Conservation (phyloP, 2,797 vertebrate genomes). For the Peromyscus nudipes region DNA sequence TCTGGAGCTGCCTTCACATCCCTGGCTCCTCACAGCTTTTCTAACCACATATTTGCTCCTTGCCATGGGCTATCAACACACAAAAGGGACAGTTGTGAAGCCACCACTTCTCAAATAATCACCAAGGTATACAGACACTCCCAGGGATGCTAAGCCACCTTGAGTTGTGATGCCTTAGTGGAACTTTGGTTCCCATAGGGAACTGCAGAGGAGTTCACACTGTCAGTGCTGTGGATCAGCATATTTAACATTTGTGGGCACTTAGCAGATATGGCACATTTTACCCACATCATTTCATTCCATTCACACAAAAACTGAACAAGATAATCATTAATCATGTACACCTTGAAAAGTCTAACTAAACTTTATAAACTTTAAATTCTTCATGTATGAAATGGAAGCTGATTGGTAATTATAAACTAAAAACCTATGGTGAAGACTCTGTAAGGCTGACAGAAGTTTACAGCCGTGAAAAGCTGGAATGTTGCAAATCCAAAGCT, state of each 20-base stretch:
- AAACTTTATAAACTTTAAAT: neutral
- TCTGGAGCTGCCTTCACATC: neutral
- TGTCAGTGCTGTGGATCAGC: neutral
- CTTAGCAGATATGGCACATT: neutral
- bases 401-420: neutral
- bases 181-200: neutral
- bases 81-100: neutral
- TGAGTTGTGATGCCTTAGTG: too few relatives aligned
- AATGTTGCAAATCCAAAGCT: neutral
- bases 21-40: neutral
- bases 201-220: neutral
- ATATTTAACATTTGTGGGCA: neutral
- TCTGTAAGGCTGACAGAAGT: neutral
- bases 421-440: neutral
- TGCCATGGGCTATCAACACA: neutral
- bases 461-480: neutral
- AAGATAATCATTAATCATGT: neutral
- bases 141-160: neutral
- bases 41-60: neutral
- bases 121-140: neutral
- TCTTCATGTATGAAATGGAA: slow-evolving; percentile 33
- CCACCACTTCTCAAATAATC: neutral
- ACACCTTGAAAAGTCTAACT: neutral
- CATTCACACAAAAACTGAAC: neutral
- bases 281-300: neutral